Percentiles rank a stretch among this genome's conserved stretches.
Evolutionary conservation across 2,888 invertebrate species (phyloP).

Genomic region (Tetragonula carbonaria): DNA sequence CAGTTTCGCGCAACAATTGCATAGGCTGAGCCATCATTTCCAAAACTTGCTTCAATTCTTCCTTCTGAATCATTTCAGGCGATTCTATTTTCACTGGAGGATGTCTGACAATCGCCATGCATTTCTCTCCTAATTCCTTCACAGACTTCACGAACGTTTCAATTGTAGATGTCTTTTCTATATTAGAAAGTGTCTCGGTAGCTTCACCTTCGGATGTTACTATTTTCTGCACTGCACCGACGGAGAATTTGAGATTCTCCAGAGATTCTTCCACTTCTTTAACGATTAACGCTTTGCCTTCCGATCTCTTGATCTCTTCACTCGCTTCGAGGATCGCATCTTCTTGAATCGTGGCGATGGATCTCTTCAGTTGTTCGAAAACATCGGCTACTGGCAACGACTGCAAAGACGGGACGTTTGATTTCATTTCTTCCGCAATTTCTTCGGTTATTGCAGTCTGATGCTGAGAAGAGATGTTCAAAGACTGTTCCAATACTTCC

Average conservation of each 20-base stretch:
- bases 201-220: conserved; percentile 9
- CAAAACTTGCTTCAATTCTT: conserved; percentile 36
- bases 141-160: conserved; percentile 52
- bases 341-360: conserved; percentile 81
- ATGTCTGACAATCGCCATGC: conserved; percentile 36
- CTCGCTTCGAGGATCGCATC: conserved; percentile 60
- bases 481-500: conserved; percentile 46
- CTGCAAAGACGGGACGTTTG: conserved; percentile 69
- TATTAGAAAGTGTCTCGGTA: neutral
- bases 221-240: conserved; percentile 46
- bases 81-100: neutral
- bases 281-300: neutral
- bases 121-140: conserved; percentile 46
- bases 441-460: conserved; percentile 35
- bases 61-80: conserved; percentile 11
- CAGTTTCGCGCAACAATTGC: conserved; percentile 61
- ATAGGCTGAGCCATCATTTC: conserved; percentile 45
- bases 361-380: conserved; percentile 83
- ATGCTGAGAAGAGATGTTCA: conserved; percentile 49
- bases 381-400: conserved; percentile 18
- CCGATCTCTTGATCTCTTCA: neutral
- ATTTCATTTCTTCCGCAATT: conserved; percentile 78
- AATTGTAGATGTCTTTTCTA: conserved; percentile 17
- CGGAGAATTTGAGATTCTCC: conserved; percentile 49
- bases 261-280: conserved; percentile 36